Percentiles rank a stretch among this genome's conserved stretches.
These are phyloP conservation scores for Pomacea maculata DNA, from an alignment of 1,140 invertebrate genomes.

Conservation along the genomic window DNA sequence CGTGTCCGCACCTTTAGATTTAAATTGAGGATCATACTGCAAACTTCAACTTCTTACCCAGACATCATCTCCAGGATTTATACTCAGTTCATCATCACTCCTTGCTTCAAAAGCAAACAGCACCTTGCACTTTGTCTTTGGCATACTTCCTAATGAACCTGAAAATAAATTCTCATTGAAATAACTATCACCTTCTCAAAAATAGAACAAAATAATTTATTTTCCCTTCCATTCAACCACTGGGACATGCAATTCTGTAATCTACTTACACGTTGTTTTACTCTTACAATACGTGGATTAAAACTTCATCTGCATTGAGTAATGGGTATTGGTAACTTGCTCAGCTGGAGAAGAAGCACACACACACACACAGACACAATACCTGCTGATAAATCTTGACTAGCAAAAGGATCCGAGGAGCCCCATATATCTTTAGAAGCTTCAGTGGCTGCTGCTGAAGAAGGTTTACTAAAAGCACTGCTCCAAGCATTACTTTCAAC, in stretches of 20 bases:
- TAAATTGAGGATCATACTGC: too few species aligned
- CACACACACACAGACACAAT: neutral
- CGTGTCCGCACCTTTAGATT: too few species aligned
- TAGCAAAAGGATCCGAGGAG: constrained; percentile 43
- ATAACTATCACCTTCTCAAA: too few species aligned
- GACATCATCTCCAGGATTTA: constrained; percentile 94
- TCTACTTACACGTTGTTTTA: too few species aligned
- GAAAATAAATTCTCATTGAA: too few species aligned
- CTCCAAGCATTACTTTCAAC: constrained; percentile 43
- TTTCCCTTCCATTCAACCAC: too few species aligned
- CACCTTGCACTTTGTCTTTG: constrained; percentile 82
- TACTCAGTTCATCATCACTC: constrained; percentile 92
- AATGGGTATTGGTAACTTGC: too few species aligned
- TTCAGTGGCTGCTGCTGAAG: neutral
- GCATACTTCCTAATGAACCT: neutral
- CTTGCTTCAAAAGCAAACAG: constrained; percentile 93
- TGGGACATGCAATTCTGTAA: too few species aligned
- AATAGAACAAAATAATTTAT: too few species aligned
- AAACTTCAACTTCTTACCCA: constrained; percentile 69
- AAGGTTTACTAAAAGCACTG: constrained; percentile 23
- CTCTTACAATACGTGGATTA: too few species aligned
- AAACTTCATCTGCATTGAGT: too few species aligned
- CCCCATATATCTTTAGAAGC: constrained; percentile 31
- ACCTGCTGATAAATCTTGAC: constrained; percentile 31
- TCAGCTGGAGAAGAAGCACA: neutral